Conservation (phyloP, 2,888 invertebrate species). For the Portevinia maculata region DNA sequence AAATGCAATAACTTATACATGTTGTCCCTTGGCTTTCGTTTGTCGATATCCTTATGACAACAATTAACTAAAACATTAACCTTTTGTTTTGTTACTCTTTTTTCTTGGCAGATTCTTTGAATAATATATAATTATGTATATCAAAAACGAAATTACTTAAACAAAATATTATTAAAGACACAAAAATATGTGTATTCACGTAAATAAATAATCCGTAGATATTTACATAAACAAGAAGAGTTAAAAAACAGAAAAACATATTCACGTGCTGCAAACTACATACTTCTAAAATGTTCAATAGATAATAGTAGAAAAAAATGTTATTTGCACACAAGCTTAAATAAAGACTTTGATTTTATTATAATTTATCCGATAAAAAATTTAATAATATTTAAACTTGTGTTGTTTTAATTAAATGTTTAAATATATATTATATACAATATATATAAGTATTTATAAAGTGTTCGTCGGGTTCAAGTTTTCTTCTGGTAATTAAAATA, state of each 20-base stretch:
- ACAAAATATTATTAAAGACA: conserved; percentile 6
- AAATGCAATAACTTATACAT: too few species aligned
- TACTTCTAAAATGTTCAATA: conserved; percentile 19
- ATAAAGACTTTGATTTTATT: conserved; percentile 15
- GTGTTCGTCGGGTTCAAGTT: conserved; percentile 83
- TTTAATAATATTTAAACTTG: conserved; percentile 54
- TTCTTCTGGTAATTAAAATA: conserved; percentile 75
- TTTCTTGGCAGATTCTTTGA: too few species aligned
- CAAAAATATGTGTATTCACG: conserved; percentile 11
- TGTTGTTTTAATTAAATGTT: conserved; percentile 67
- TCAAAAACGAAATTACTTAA: neutral
- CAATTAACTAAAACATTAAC: too few species aligned
- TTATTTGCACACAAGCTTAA: conserved; percentile 59
- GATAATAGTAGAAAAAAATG: conserved; percentile 37
- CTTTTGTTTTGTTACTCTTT: too few species aligned
- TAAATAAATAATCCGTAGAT: conserved; percentile 24
- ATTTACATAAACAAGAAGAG: conserved; percentile 39
- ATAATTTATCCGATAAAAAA: neutral
- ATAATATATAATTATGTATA: too few species aligned
- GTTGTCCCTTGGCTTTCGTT: too few species aligned
- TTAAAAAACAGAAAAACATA: conserved; percentile 27
- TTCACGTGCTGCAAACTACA: conserved; percentile 69
- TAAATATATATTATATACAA: conserved; percentile 58
- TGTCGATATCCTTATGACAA: too few species aligned
- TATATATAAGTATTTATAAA: conserved; percentile 76